Conservation (phyloP, 2,888 invertebrate species). For the Lampropteryx suffumata region DNA sequence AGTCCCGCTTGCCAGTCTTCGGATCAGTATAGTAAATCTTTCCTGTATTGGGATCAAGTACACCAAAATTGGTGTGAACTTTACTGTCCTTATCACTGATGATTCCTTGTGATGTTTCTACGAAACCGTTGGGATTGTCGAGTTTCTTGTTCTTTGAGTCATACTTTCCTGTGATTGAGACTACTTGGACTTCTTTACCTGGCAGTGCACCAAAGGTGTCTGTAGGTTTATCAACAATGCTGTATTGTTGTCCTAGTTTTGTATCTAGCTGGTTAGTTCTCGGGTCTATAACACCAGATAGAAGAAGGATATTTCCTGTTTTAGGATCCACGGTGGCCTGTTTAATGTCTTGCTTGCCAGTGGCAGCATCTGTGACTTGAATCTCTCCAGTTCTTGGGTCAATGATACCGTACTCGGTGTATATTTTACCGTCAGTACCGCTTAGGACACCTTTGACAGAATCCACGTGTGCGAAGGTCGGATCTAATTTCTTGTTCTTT, state of each 20-base stretch:
- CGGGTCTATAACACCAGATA: slow-evolving; percentile 82
- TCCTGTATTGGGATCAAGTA: slow-evolving; percentile 84
- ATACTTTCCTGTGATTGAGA: slow-evolving; percentile 83
- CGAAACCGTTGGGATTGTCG: slow-evolving; percentile 81
- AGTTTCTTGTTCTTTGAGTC: slow-evolving; percentile 83
- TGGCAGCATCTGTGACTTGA: slow-evolving; percentile 66
- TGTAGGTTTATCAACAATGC: slow-evolving; percentile 83
- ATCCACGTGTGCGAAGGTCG: slow-evolving; percentile 78
- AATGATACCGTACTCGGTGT: slow-evolving; percentile 83
- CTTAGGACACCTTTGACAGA: slow-evolving; percentile 74
- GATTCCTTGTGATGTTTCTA: slow-evolving; percentile 78
- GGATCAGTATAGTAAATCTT: slow-evolving; percentile 82
- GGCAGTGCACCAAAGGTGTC: slow-evolving; percentile 65
- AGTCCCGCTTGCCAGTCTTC: slow-evolving; percentile 84
- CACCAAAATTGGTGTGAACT: slow-evolving; percentile 85
- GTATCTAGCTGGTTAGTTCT: slow-evolving; percentile 83
- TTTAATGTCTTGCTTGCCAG: slow-evolving; percentile 71
- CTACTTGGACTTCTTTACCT: slow-evolving; percentile 80
- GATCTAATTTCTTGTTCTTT: slow-evolving; percentile 76
- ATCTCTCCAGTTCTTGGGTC: slow-evolving; percentile 84
- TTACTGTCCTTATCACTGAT: slow-evolving; percentile 88
- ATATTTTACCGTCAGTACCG: slow-evolving; percentile 85
- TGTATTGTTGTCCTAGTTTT: slow-evolving; percentile 83
- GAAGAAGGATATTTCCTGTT: slow-evolving; percentile 78
- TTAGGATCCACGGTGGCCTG: slow-evolving; percentile 75